Conservation (phyloP, 1,140 invertebrate genomes). For the Orussus abietinus region DNA sequence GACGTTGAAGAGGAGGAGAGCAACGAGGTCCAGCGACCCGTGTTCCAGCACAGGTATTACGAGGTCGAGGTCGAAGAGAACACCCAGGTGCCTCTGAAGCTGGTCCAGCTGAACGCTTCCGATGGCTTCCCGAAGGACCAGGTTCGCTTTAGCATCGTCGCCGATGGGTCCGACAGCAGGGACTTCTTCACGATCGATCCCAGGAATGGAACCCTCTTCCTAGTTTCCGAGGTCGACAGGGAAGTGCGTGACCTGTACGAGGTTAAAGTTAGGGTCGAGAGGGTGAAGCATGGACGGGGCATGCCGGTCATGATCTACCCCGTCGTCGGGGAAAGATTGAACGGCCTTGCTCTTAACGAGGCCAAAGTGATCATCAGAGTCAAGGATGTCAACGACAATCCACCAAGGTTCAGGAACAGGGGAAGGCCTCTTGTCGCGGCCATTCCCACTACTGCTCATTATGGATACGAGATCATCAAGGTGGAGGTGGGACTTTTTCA, state of each 20-base stretch:
- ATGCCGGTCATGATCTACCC: slow-evolving; percentile 71
- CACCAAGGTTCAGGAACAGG: slow-evolving; percentile 67
- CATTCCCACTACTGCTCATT: slow-evolving; percentile 71
- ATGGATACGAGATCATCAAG: slow-evolving; percentile 73
- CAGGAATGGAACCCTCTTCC: slow-evolving; percentile 67
- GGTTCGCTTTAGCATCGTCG: slow-evolving; percentile 59
- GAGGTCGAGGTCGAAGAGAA: slow-evolving; percentile 77
- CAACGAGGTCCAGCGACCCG: slow-evolving; percentile 51
- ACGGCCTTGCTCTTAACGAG: slow-evolving; percentile 62
- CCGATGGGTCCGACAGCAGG: slow-evolving; percentile 55
- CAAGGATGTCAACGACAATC: slow-evolving; percentile 78
- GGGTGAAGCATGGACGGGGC: slow-evolving; percentile 61
- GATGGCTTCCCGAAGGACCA: slow-evolving; percentile 56
- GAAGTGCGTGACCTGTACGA: slow-evolving; percentile 65
- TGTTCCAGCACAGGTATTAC: slow-evolving; percentile 71
- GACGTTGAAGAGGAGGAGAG: slow-evolving; percentile 58
- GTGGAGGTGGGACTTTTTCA: slow-evolving; percentile 58
- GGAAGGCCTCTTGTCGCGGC: slow-evolving; percentile 74
- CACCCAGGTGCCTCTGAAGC: slow-evolving; percentile 62
- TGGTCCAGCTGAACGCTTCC: slow-evolving; percentile 67
- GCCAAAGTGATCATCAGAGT: slow-evolving; percentile 70
- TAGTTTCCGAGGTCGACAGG: slow-evolving; percentile 66
- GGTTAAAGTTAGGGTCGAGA: slow-evolving; percentile 65
- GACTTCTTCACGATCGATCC: slow-evolving; percentile 67
- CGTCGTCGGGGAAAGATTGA: slow-evolving; percentile 63